Evolutionary conservation across 2,113 vertebrate species (phyloP), one percentile per base, ranked within the genome.

Genomic region (Peucedramus taeniatus): DNA sequence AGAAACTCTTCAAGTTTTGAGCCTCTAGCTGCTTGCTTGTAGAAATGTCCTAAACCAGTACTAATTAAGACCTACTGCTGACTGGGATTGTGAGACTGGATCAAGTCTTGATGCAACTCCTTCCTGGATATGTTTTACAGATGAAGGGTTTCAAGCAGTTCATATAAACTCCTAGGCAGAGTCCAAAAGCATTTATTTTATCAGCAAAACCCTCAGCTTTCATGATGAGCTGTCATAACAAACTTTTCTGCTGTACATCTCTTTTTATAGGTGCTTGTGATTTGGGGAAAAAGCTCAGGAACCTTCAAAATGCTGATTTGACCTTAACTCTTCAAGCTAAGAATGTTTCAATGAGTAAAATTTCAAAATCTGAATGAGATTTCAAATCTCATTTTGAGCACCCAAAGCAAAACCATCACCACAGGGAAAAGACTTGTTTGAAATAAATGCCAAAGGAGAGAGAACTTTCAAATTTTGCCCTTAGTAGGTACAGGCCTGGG

Each of bases 321-420:
- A 94, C 79, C 85, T 95, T 94, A 70, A 47, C 49, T 66, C 35
- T 92, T 88, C 83, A 90, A 96, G 72, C n/a, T 79, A 90, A 68
- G 75, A 64, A 81, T 64, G 66, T 96, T 97, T 95, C 90, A 89
- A 28, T 72, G 76, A 96, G 50, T 82, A 85, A 92, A 70, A 89
- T 96, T 95, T 96, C 84, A 94, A 95, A 96, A 95, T 78, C 66
- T 94, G 89, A 94, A 93, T 81, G 84, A 94, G 69, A 95, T 95
- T 94, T 95, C 80, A 93, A 88, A 95, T 86, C 91, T 95, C 68
- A n/a, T n/a, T 80, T 91, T 88, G 90, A 91, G 86, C 0, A 70
- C 88, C 59, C 81, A 93, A 85, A 96, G 93, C 94, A 96, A 94
- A 96, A 92, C 84, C 49, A 82, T 65, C 57, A 76, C 83, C 90